Evolutionary conservation across 2,888 invertebrate species (phyloP), one percentile per base, ranked within the genome.

Genomic region (Volucella zonaria): DNA sequence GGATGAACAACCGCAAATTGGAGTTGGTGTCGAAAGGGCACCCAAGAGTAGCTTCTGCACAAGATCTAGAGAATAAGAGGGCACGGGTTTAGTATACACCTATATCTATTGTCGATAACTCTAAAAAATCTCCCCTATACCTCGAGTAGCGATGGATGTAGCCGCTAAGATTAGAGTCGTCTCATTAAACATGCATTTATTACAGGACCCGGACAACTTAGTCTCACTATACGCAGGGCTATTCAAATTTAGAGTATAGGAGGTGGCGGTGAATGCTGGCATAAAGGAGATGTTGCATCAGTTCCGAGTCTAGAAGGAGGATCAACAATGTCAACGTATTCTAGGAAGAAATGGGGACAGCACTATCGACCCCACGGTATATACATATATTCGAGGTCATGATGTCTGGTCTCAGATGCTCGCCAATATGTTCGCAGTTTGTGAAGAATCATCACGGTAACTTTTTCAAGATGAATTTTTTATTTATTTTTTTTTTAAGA

Each of bases 31-130:
- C 31, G n/a, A 74, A 71, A 15, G 58, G 70, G 8, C 80, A 86
- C 18, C 62, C 82, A 38, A 68, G 77, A 42, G 80, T 78, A 49
- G n/a, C n/a, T n/a, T n/a, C n/a, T n/a, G n/a, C n/a, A n/a, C n/a
- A n/a, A n/a, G n/a, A n/a, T n/a, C n/a, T n/a, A n/a, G n/a, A n/a
- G n/a, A n/a, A n/a, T n/a, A n/a, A n/a, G n/a, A n/a, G 75, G 47
- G 47, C 66, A 11, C 85, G 68, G 43, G 81, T 77, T 1, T 89
- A 88, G 88, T 89, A 88, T 67, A 43, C 88, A 6, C 88, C 89
- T 1, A 87, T 88, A 43, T 88, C 79, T 18, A 70, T 56, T 2
- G 76, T 80, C 0, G 23, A 45, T 8, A 87, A 85, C n/a, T 68
- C 68, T 15, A 76, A 77, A 9, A 81, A 71, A 1, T 14, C 38